Base-by-base conservation (phyloP, 2,113 vertebrate genomes). In the Turnix velox region DNA sequence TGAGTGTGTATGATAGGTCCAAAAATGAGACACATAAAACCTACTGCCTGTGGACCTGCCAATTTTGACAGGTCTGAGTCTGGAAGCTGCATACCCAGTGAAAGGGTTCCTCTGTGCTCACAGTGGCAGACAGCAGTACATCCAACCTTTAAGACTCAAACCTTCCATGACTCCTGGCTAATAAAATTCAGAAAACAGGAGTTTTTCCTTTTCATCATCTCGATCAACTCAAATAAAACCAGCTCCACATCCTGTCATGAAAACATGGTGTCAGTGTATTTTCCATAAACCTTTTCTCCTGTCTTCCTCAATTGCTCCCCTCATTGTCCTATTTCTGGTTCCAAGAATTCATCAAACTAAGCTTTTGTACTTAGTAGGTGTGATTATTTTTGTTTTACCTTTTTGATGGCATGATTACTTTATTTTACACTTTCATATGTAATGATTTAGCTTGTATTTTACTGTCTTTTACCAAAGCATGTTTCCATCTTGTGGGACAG, bases 61-160 rank as follows among this genome's bases (percentile, higher is more conserved):
- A 95, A 42, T 42, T 95, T 82, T 94, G 90, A 73, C 94, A 95
- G 49, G 81, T 91, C 78, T 94, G 75, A 95, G 66, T 89, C 95
- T 95, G 94, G 85, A 86, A 92, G 82, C 61, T 65, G 55, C 37
- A 48, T 9, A 18, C 2, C 4, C 65, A 90, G 42, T 73, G 69
- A 84, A 93, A 92, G 69, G 40, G 45, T 74, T 92, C 49, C 88
- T 88, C 77, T 87, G 63, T 82, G 27, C 25, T 91, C 63, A 43
- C 7, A 73, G 74, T 33, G 31, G 69, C 74, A 93, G 69, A 52
- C 4, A 3, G 27, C 25, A 27, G 33, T 65, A 58, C 35, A 33
- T 87, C 78, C 84, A 85, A 84, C 69, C 15, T 55, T 69, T 39
- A 69, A 69, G 52, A 18, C 43, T 94, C 91, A 89, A 76, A 93